Conservation (phyloP, 2,888 invertebrate genomes). For the Meiosimyza decipiens region DNA sequence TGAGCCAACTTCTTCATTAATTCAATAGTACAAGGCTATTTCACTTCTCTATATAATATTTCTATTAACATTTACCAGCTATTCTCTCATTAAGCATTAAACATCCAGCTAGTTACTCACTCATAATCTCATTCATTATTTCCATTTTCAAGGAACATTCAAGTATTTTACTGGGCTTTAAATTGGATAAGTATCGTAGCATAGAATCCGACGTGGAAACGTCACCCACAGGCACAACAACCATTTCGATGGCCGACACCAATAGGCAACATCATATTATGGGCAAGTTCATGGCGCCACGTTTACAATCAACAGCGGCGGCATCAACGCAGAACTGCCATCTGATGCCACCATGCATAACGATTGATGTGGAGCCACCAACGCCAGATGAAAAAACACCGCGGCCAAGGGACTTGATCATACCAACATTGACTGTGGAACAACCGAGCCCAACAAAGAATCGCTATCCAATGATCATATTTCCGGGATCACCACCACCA, state of each 20-base stretch:
- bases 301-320: background rate
- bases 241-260: conserved; percentile 50
- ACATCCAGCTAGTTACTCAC: no score
- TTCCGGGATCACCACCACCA: conserved; percentile 72
- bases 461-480: conserved; percentile 65
- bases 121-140: no score
- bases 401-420: conserved; percentile 69
- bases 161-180: conserved; percentile 41
- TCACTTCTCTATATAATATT: no score
- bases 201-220: conserved; percentile 52
- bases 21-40: no score
- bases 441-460: conserved; percentile 77
- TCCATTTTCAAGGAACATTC: conserved; percentile 43
- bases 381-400: conserved; percentile 55
- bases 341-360: conserved; percentile 49
- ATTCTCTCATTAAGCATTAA: no score
- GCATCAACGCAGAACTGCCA: conserved; percentile 4
- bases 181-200: conserved; percentile 42
- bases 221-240: conserved; percentile 52
- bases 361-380: conserved; percentile 58
- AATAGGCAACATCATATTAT: conserved; percentile 40
- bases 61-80: no score
- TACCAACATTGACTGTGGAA: conserved; percentile 75
- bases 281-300: conserved; percentile 23
- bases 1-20: no score